A percentile compares a stretch with the other conserved stretches of the same genome.
phyloP scores from a whole-genome alignment of 2,113 vertebrate species.

The Nycticryphes semicollaris region DNA sequence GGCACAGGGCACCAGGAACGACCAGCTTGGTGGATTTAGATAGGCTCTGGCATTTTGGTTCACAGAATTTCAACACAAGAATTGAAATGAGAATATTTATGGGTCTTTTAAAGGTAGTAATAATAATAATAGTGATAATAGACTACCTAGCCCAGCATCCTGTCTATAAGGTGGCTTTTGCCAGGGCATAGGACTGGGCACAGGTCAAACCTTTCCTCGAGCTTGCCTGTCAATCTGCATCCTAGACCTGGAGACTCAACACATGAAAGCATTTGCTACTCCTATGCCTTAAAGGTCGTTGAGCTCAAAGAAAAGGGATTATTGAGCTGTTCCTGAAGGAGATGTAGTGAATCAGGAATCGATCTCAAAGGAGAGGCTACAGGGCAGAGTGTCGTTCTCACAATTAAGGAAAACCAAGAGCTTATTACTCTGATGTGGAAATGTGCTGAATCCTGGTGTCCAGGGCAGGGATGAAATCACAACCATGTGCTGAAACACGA shows the following conservation, averaged over 20 bases:
- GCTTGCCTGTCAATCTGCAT: not conserved
- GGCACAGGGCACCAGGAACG: not conserved
- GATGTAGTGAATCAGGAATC: not conserved
- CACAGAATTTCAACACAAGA: not conserved
- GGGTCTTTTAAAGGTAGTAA: not conserved
- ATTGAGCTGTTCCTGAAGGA: not conserved
- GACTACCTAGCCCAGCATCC: not conserved
- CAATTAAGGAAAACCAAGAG: not conserved
- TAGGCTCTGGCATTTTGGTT: not conserved
- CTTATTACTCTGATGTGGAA: not conserved
- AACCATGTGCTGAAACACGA: accelerated
- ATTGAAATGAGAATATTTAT: not conserved
- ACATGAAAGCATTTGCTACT: not conserved
- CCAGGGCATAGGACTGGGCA: not conserved
- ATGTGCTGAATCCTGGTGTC: not conserved
- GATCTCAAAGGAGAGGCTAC: not conserved
- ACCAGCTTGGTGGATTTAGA: not conserved
- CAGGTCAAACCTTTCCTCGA: not conserved
- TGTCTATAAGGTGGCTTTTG: not conserved
- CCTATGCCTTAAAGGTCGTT: not conserved
- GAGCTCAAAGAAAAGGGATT: not conserved
- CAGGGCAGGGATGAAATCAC: not conserved
- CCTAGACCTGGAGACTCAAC: not conserved
- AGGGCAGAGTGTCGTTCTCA: not conserved
- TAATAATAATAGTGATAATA: not conserved